Percentiles rank a stretch among this genome's conserved stretches.
phyloP scores from a whole-genome alignment of 2,113 vertebrate species.

The Pomatorhinus ruficollis region DNA sequence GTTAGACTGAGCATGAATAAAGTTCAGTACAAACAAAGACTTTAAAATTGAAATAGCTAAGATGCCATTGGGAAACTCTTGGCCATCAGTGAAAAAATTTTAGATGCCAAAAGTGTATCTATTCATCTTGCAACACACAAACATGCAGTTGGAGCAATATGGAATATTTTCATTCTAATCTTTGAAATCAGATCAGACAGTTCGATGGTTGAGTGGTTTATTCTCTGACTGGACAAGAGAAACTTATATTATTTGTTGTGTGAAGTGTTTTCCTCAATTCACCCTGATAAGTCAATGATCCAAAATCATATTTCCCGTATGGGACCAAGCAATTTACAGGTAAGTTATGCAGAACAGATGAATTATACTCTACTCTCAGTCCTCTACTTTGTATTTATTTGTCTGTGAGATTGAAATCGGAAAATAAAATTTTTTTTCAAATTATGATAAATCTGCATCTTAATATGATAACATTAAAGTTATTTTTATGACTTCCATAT shows the following conservation, averaged over 20 bases:
- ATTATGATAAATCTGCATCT: background rate
- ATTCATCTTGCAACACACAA: background rate
- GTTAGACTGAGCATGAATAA: slow-evolving; percentile 14
- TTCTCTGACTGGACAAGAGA: background rate
- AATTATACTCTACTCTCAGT: background rate
- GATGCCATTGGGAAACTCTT: background rate
- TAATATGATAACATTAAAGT: background rate
- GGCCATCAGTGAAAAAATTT: background rate
- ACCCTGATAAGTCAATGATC: background rate
- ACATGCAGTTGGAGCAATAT: background rate
- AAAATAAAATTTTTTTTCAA: background rate
- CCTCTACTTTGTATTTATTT: background rate
- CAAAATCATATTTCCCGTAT: background rate
- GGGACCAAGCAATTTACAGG: background rate
- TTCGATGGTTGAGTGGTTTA: background rate
- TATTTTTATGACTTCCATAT: background rate
- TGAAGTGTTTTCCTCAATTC: background rate
- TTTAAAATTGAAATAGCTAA: slow-evolving; percentile 19
- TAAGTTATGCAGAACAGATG: background rate
- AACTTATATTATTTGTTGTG: background rate
- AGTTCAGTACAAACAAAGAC: slow-evolving; percentile 39
- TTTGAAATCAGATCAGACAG: background rate
- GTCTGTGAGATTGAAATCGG: background rate
- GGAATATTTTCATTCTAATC: background rate
- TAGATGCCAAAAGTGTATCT: background rate